Base-by-base conservation (phyloP, 2,113 vertebrate genomes). In the Calypte anna region DNA sequence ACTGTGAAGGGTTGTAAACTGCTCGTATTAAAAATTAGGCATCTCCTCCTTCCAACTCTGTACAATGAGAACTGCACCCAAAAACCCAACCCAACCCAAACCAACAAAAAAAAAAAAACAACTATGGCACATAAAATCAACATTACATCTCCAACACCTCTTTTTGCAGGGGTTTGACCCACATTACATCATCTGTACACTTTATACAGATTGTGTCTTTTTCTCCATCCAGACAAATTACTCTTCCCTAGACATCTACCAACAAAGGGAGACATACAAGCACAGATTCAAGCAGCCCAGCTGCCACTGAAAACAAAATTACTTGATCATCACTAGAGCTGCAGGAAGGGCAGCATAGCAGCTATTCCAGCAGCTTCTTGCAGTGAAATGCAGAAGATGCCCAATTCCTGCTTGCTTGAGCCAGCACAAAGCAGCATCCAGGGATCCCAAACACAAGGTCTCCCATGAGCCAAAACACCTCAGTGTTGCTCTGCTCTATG, bases 11-110 rank as follows among this genome's bases (percentile, higher is more conserved):
- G 94, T 50, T 97, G 93, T 97, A 97, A 98, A 98, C 97, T 86
- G 95, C 94, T 97, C 80, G 18, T 97, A 97, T 97, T 98, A 97
- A 96, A 97, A 97, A 97, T 88, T 89, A 94, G 93, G 84, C 83
- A 91, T 94, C 84, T 81, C 91, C 81, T 94, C 43, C 72, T 90
- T 91, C 58, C 63, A 69, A 62, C 70, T 77, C 50, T 38, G 63
- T 87, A 91, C 90, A 94, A 86, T 38, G 69, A 58, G 58, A 95
- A 92, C 43, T 50, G 50, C 62, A 66, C 59, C 24, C 9, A 38
- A 38, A 38, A 38, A 38, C 36, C 8, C 36, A 38, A 31, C 6
- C 46, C 46, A 40, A 40, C 40, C 40, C 40, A 40, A 40, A 40
- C 10, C 10, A 11, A 40, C 40, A 9, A 40, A 40, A 40, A 40